A percentile compares a stretch with the other conserved stretches of the same genome.
Evolutionary conservation across 2,797 vertebrate genomes (phyloP).

Genomic region (Valencia hispanica): DNA sequence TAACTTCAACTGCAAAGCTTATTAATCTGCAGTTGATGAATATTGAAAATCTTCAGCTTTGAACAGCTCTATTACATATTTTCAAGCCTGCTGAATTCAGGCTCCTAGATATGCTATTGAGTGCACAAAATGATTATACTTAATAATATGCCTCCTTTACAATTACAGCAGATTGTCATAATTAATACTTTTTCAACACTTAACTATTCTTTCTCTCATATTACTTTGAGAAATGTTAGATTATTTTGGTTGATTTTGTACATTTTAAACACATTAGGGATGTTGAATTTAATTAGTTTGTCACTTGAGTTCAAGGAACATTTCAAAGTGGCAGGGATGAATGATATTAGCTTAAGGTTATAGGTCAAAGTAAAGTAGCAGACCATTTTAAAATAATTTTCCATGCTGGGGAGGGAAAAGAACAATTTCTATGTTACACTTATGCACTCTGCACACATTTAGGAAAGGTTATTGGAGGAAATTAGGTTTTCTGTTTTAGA

Average conservation of each 20-base stretch:
- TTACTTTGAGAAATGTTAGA: conserved; percentile 16
- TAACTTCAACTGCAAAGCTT: not conserved
- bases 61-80: not conserved
- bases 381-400: conserved; percentile 20
- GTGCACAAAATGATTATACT: not conserved
- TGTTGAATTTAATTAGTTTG: conserved; percentile 20
- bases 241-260: conserved; percentile 12
- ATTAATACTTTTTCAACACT: not conserved
- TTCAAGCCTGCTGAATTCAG: not conserved
- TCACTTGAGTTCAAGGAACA: conserved; percentile 11
- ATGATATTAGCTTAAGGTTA: conserved; percentile 22
- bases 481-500: conserved; percentile 20
- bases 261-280: conserved; percentile 24
- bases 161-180: conserved; percentile 17
- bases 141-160: not conserved
- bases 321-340: conserved; percentile 23
- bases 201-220: conserved; percentile 3
- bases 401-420: not conserved
- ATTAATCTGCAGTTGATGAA: not conserved
- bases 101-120: not conserved
- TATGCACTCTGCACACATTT: conserved; percentile 27
- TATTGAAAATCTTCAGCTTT: not conserved
- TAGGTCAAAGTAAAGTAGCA: conserved; percentile 35
- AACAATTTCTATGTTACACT: conserved; percentile 7
- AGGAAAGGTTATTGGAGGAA: not conserved